Conservation (phyloP, 2,888 invertebrate species). For the Minunthozetes semirufus region DNA sequence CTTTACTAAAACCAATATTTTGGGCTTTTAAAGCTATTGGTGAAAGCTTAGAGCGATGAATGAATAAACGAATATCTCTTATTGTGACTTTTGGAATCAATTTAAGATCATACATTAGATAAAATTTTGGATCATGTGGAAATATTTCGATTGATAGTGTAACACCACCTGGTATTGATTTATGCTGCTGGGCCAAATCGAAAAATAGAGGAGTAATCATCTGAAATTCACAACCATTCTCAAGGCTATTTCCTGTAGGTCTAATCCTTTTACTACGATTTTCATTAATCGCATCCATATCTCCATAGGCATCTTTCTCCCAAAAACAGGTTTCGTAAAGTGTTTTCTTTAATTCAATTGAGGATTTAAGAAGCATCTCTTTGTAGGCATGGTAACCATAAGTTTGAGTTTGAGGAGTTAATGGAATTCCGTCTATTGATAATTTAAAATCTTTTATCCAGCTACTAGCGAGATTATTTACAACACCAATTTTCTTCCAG, state of each 20-base stretch:
- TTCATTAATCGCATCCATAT: not conserved
- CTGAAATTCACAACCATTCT: not conserved
- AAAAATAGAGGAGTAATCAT: constrained; percentile 34
- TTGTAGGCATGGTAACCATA: not conserved
- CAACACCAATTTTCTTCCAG: not conserved
- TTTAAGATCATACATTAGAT: constrained; percentile 15
- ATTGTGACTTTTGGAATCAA: constrained; percentile 39
- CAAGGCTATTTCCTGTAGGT: not conserved
- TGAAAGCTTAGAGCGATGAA: constrained; percentile 40
- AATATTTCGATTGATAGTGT: constrained; percentile 33
- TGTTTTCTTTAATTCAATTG: not conserved
- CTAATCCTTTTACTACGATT: not conserved
- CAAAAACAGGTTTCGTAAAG: not conserved
- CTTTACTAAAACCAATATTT: constrained; percentile 39
- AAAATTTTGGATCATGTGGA: constrained; percentile 37
- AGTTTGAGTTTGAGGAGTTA: not conserved
- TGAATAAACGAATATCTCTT: constrained; percentile 40
- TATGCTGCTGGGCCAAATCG: constrained; percentile 36
- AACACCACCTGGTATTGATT: constrained; percentile 36
- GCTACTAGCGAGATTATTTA: not conserved
- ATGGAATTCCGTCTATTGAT: not conserved
- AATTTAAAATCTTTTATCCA: not conserved
- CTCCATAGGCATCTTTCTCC: not conserved
- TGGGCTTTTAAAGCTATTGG: constrained; percentile 44
- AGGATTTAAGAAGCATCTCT: not conserved